Evolutionary conservation across 1,140 invertebrate genomes (phyloP), one percentile per base, ranked within the genome.

Genomic region (Drosophila virilis): DNA sequence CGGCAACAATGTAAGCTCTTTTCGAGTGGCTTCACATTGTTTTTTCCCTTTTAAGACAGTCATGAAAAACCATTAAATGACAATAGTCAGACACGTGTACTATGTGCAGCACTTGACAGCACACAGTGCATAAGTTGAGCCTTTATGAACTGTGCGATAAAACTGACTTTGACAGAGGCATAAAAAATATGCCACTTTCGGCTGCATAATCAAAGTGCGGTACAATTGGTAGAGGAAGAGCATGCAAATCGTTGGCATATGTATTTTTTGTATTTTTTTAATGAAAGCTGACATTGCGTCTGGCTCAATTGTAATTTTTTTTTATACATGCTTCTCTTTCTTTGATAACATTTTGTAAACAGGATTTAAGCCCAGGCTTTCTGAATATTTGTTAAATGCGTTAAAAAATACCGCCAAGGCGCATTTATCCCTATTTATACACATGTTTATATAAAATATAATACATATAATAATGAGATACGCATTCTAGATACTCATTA

Each of bases 71-170:
- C 32, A 38, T 37, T 17, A 12, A 17, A 12, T 17, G 13, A 54
- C 51, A 37, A 54, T 38, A 12, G 32, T 54, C 51, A 15, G 15
- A 38, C 51, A 38, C 3, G 15, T 38, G 51, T 17, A 12, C n/a
- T n/a, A n/a, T 17, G 35, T 54, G 35, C 8, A 37, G n/a, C 51
- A 54, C 13, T 54, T 38, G 51, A 54, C 51, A 54, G 17, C 51
- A 54, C 17, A 38, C 38, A n/a, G 51, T 17, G 51, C 35, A 15
- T 12, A 38, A 54, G 35, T 38, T 22, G 15, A 35, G 22, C 8
- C 33, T 35, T 54, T 35, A 42, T 42, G 10, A 40, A 42, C 37
- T 57, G 13, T 22, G 22, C 22, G 8, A 54, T 13, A 54, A 50
- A 50, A 28, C 22, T 32, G 12, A n/a, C 48, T 10, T 50, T 50